Evolutionary conservation across 2,888 invertebrate species (phyloP), one percentile per base, ranked within the genome.

Genomic region (Tetramorium bicarinatum): DNA sequence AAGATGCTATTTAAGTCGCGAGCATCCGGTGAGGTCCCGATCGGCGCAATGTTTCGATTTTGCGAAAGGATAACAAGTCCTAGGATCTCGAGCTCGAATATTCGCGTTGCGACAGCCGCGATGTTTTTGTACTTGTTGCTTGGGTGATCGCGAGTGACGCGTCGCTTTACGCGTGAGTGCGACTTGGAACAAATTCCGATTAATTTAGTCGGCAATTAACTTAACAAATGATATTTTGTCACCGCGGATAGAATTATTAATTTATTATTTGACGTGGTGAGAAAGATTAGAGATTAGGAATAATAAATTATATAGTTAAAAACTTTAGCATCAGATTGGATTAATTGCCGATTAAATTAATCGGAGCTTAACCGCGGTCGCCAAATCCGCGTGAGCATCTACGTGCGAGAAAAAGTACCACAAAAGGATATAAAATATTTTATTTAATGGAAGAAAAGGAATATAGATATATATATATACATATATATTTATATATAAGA

Each of bases 111-210:
- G 13, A 74, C 41, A 59, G 41, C 25, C 59, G 59, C 61, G 29
- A 61, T 29, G 15, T 29, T 44, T 74, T 25, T 61, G 74, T 74
- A 74, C 61, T 74, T 74, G 74, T 61, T 74, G 59, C 44, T 44
- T 61, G 74, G 9, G 44, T 74, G 74, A 74, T 74, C 41, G 29
- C 61, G 61, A 61, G 25, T 56, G 18, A 49, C 29, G n/a, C 49
- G 49, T 69, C 29, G 38, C 67, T 69, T 69, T 52, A 72, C 18
- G 38, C 38, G 18, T 25, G 38, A 41, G 18, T 3, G 44, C 8
- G 44, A 47, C 29, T 67, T 67, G 0, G 9, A 47, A 6, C 29
- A 67, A 67, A 47, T 29, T 47, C 18, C 18, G 4, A 67, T 29
- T 29, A 67, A 67, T 25, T 66, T 66, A 47, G 25, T 44, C 18